These are phyloP conservation scores for Momotus momota DNA, from an alignment of 2,797 vertebrate species.

Conservation along the genomic window DNA sequence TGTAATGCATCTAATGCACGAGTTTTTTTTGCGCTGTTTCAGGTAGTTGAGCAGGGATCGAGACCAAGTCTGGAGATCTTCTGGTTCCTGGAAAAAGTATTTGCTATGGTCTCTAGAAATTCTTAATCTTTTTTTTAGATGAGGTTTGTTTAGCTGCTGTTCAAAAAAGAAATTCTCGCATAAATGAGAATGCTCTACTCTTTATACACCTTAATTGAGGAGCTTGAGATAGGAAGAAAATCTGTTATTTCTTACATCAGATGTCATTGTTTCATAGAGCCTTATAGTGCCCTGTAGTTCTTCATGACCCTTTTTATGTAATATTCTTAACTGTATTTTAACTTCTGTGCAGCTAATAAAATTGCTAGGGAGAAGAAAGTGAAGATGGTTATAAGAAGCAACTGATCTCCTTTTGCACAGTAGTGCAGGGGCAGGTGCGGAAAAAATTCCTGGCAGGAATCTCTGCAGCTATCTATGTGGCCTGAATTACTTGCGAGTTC, in stretches of 20 bases:
- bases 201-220: background rate
- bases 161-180: background rate
- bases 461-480: background rate
- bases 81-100: background rate
- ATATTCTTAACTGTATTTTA: background rate
- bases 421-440: background rate
- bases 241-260: background rate
- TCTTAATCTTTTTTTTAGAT: background rate
- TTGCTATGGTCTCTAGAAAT: background rate
- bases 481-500: background rate
- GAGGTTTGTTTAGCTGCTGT: background rate
- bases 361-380: background rate
- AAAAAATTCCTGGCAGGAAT: background rate
- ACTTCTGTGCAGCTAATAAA: background rate
- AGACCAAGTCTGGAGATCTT: background rate
- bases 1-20: background rate
- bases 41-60: background rate
- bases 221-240: background rate
- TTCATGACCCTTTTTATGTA: background rate
- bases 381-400: background rate
- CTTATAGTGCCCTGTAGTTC: background rate
- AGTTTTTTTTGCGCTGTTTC: background rate
- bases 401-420: background rate
- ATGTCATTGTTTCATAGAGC: background rate
- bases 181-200: background rate